Base-by-base conservation (phyloP, 2,113 vertebrate genomes). In the Spermophilus dauricus region DNA sequence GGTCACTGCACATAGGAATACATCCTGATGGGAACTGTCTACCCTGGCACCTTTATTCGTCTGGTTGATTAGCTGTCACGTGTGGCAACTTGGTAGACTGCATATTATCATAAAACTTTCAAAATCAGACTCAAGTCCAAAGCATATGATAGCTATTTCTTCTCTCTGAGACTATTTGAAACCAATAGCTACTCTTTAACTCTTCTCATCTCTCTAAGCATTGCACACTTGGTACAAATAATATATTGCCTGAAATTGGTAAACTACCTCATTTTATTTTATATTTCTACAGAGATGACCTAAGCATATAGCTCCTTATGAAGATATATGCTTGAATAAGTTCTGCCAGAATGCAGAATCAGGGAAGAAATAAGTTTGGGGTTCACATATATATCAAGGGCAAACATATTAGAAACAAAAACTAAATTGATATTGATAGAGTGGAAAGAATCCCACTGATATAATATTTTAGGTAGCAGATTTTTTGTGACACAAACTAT, bases 181-280 rank as follows among this genome's bases (percentile, higher is more conserved):
- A 78, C n/a, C 56, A 86, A 84, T 5, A 96, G 18, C 70, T 92
- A 76, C 45, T 77, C 28, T 97, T 86, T 85, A 91, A 92, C 1
- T 45, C 18, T 91, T 48, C 26, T 91, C 6, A 70, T 72, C 45
- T 78, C 13, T 96, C 16, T 91, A 91, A 80, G 72, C 37, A 93
- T 9, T 80, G 42, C 24, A 75, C n/a, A 93, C n/a, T 93, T 53
- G n/a, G 28, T 17, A 61, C 24, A 94, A 90, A 53, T 73, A 37
- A 89, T 11, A 95, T 39, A 83, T 28, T 83, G 37, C 24, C 51
- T 96, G 87, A 95, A 93, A 69, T 32, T 80, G 63, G n/a, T 81
- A 89, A 96, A 86, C 39, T 76, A 37, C 26, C 65, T 97, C 80
- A 91, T 84, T 95, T 95, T 97, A 81, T 83, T 95, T 95, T 76